phyloP scores from a whole-genome alignment of 2,888 invertebrate species.

The Lapara coniferarum region DNA sequence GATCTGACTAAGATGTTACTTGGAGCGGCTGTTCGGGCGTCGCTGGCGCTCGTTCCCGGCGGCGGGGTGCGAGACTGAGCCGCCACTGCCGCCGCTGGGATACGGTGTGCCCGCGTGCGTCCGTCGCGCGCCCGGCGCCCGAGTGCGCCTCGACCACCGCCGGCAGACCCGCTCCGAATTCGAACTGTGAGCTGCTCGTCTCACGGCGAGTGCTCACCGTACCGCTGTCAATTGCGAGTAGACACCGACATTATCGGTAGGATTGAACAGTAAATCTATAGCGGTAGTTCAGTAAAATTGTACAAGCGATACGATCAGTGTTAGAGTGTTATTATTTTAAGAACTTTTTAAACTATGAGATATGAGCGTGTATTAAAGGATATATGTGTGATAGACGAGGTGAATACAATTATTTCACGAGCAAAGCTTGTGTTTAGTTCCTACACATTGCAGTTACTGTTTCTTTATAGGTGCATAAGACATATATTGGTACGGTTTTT shows the following conservation, averaged over 20 bases:
- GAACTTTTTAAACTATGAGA: constrained; percentile 50
- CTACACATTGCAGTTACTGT: constrained; percentile 65
- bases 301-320: constrained; percentile 49
- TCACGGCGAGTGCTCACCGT: constrained; percentile 28
- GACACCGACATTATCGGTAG: constrained; percentile 48
- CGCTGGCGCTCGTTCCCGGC: constrained; percentile 81
- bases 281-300: constrained; percentile 53
- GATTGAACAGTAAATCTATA: constrained; percentile 57
- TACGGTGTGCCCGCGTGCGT: constrained; percentile 58
- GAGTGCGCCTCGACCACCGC: constrained; percentile 75
- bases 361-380: constrained; percentile 52
- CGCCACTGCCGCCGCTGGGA: constrained; percentile 56
- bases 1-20: constrained; percentile 90
- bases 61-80: constrained; percentile 69
- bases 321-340: constrained; percentile 47
- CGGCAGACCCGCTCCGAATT: constrained; percentile 81
- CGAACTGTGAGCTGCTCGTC: constrained; percentile 63
- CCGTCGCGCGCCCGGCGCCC: constrained; percentile 51
- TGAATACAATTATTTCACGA: constrained; percentile 61
- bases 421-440: constrained; percentile 82
- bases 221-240: constrained; percentile 61
- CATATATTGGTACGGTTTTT: constrained; percentile 4
- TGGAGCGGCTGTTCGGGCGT: constrained; percentile 88
- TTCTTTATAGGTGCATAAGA: constrained; percentile 23
- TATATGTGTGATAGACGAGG: constrained; percentile 58